Evolutionary conservation across 2,113 vertebrate species (phyloP), one percentile per base, ranked within the genome.

Genomic region (Murina feae): DNA sequence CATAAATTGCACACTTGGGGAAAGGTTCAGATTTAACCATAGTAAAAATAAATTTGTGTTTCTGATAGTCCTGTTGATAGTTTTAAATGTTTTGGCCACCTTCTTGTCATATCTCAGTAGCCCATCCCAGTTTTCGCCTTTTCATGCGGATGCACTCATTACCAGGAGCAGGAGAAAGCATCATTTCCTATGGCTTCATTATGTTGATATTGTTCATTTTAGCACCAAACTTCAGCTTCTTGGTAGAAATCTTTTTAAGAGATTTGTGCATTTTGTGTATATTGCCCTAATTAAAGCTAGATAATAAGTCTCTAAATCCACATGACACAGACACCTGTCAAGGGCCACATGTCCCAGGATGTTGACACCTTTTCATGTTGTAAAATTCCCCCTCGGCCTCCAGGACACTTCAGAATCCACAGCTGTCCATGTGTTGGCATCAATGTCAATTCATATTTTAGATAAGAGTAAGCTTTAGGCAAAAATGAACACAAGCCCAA

Each of bases 21-120:
- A 16, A 88, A 95, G n/a, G 13, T 76, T 89, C n/a, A 65, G 35
- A 37, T 55, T 85, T 88, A 58, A 79, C 25, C 6, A 4, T 23
- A 84, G 14, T 72, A 95, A 93, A 78, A 66, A 68, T 76, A 81
- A 94, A 92, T 81, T 89, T 18, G 32, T 51, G n/a, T 72, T 94
- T 92, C 47, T 86, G 80, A 35, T 53, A 90, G 21, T 55, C 20
- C 25, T 90, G 47, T 75, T 86, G 37, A 60, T 71, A 12, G 90
- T 82, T 44, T 93, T 8, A 68, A 47, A 7, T 16, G 17, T 91
- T 76, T 51, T 74, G n/a, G 28, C 85, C 32, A 90, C 17, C 9
- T 12, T 88, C 53, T 82, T 39, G 51, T 55, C 35, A 68, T 32
- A 11, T 53, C 12, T 69, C 18, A 20, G 4, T 32, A 63, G 49